These are phyloP conservation scores for Holothuria glaberrima DNA, from an alignment of 35 echinoderm and acorn worm genomes.

Conservation along the genomic window DNA sequence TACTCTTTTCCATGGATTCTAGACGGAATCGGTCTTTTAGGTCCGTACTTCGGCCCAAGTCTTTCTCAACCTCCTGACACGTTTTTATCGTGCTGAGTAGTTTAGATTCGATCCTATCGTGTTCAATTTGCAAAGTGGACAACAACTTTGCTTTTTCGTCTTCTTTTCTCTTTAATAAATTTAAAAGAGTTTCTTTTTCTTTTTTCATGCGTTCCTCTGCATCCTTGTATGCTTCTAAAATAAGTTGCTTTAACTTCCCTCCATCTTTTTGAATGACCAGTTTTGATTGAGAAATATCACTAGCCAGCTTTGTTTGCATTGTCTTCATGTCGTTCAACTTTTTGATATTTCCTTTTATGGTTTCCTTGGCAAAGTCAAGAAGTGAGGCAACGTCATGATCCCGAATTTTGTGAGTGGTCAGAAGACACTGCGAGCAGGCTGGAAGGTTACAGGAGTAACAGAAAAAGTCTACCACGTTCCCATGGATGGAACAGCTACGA, in stretches of 20 bases:
- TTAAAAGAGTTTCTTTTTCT: background rate
- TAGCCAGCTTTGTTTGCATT: background rate
- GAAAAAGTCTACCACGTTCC: constrained; percentile 14
- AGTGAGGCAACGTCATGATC: constrained; percentile 4
- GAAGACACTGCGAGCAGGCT: constrained; percentile 22
- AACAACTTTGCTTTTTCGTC: too few relatives aligned
- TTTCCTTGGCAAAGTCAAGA: background rate
- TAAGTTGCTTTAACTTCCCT: background rate
- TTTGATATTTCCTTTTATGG: background rate
- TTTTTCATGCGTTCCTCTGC: background rate
- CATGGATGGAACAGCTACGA: background rate
- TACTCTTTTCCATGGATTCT: background rate
- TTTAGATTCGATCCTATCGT: too few relatives aligned
- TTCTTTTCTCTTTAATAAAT: background rate
- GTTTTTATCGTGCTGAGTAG: too few relatives aligned
- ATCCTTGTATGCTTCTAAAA: background rate
- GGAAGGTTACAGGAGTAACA: constrained; percentile 24
- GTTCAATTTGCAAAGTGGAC: too few relatives aligned
- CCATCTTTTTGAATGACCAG: background rate
- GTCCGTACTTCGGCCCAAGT: too few relatives aligned
- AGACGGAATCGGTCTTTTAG: too few relatives aligned
- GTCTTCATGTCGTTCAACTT: background rate
- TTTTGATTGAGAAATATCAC: background rate
- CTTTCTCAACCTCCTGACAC: too few relatives aligned
- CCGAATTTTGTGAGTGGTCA: constrained; percentile 28